A percentile compares a stretch with the other conserved stretches of the same genome.
Evolutionary conservation across 2,888 invertebrate genomes (phyloP).

Genomic region (Drosophila birchii): DNA sequence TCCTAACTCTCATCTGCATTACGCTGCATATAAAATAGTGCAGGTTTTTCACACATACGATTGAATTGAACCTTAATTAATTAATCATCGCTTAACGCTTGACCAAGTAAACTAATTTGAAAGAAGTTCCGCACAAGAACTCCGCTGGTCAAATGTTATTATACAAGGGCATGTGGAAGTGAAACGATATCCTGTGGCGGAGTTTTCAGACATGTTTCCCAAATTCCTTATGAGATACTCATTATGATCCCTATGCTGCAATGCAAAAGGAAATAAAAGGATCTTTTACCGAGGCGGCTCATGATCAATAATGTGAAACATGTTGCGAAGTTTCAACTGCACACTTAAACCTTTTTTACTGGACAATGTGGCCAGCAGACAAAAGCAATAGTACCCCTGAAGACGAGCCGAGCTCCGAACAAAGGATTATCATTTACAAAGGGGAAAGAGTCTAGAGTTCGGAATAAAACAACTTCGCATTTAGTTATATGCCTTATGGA

Average conservation of each 20-base stretch:
- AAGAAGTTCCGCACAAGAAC: constrained; percentile 11
- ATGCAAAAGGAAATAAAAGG: constrained; percentile 40
- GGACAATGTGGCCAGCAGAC: constrained; percentile 71
- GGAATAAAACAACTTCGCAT: constrained; percentile 64
- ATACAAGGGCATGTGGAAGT: constrained; percentile 63
- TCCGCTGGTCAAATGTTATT: constrained; percentile 58
- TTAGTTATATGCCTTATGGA: constrained; percentile 47
- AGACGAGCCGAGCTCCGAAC: constrained; percentile 40
- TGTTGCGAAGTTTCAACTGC: constrained; percentile 77
- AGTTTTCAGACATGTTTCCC: constrained; percentile 32
- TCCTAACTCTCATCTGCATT: constrained; percentile 46
- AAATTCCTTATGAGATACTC: constrained; percentile 65
- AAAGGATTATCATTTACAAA: constrained; percentile 47
- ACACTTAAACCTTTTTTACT: constrained; percentile 66
- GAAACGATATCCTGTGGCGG: constrained; percentile 42
- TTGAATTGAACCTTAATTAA: constrained; percentile 48
- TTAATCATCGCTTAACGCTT: constrained; percentile 58
- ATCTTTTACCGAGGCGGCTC: constrained; percentile 49
- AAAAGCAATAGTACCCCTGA: constrained; percentile 74
- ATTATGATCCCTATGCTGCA: constrained; percentile 45
- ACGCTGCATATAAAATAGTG: constrained; percentile 55
- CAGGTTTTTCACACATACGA: not conserved
- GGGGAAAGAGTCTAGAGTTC: constrained; percentile 29
- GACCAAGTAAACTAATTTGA: constrained; percentile 55
- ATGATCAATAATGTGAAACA: constrained; percentile 78